Base-by-base conservation (phyloP, 2,113 vertebrate genomes). In the Otis tarda region DNA sequence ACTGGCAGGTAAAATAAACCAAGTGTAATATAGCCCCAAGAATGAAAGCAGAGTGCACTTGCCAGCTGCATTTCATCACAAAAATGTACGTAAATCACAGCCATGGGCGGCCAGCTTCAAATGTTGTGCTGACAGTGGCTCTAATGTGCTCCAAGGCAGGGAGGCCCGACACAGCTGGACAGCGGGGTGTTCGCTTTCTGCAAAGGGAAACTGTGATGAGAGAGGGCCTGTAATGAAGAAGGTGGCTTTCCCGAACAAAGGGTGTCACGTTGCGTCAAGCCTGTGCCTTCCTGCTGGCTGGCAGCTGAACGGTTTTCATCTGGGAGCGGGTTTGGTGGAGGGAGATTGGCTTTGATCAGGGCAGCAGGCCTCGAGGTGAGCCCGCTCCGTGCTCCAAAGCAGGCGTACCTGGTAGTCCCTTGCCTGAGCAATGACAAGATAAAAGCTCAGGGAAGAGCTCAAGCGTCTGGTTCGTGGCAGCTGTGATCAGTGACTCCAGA, bases 1-100 rank as follows among this genome's bases (percentile, higher is more conserved):
- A 16, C 87, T 84, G 89, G 91, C 91, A 94, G 94, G 93, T 79
- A 39, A 96, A 91, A 91, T 39, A 95, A 95, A 90, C 59, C 57
- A 20, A 85, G 87, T 37, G 18, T 81, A 37, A 53, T 25, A 5
- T 37, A 91, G 82, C 59, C 55, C 37, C 8, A 12, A 20, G 87
- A 25, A 71, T 10, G 63, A 77, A 80, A 91, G 95, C 94, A 90
- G 82, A 81, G 85, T 0, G 71, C 71, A 3, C n/a, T 69, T 86
- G 82, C 76, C 90, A 88, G 95, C 94, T 92, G 91, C 93, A 57
- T 86, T 59, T 95, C 76, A 7, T 77, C 71, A 65, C 82, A 9
- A 65, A 82, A 64, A 64, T 19, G 77, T 5, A 35, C 5, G 16
- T 55, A 50, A 76, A 79, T 78, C 89, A 69, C 83, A 56, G 83